Percentiles rank a stretch among this genome's conserved stretches.
These are phyloP conservation scores for Alsophila aescularia DNA, from an alignment of 2,888 invertebrate species.

Conservation along the genomic window DNA sequence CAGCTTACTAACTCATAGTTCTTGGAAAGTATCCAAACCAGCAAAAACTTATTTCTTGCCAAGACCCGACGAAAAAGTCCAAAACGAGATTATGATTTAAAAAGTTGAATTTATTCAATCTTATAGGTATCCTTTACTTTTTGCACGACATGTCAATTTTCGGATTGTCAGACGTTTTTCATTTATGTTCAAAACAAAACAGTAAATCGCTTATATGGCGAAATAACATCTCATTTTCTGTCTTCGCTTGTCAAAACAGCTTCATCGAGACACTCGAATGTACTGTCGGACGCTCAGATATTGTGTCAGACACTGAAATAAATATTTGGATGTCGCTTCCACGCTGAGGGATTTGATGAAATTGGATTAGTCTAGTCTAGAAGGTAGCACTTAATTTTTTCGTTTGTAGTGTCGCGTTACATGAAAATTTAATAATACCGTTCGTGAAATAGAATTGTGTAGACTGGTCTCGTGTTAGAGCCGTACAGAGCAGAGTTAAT, in stretches of 20 bases:
- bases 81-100: too few relatives aligned
- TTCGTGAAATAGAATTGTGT: not conserved
- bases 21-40: too few relatives aligned
- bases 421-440: not conserved
- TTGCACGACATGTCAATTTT: too few relatives aligned
- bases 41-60: too few relatives aligned
- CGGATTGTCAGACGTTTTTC: too few relatives aligned
- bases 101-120: too few relatives aligned
- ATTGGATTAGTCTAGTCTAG: constrained; percentile 6
- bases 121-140: too few relatives aligned
- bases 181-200: too few relatives aligned
- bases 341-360: not conserved
- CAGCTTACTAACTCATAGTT: too few relatives aligned
- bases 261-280: not conserved
- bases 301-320: constrained; percentile 1
- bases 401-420: not conserved
- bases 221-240: not conserved
- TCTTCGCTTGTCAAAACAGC: not conserved
- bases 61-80: too few relatives aligned
- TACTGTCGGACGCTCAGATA: not conserved
- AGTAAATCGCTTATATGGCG: too few relatives aligned
- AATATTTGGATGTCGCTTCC: not conserved
- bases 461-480: not conserved
- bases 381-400: not conserved
- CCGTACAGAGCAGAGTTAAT: too few relatives aligned